Base-by-base conservation (phyloP, 1,140 invertebrate species). In the Drosophila kohkoa region DNA sequence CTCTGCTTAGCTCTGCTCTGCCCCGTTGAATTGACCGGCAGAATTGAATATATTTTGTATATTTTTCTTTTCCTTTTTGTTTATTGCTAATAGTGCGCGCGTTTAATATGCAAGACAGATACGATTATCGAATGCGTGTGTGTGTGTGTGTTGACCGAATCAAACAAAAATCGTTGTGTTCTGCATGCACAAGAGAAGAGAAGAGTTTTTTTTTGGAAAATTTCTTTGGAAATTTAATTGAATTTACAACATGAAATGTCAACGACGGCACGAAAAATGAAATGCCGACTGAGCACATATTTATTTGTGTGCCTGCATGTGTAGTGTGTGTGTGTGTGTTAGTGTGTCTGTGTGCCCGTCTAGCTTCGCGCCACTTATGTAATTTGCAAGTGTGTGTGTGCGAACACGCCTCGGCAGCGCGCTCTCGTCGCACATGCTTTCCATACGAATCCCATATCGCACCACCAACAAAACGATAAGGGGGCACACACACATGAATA, bases 21-120 rank as follows among this genome's bases (percentile, higher is more conserved):
- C 55, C 48, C 64, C 64, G 45, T 54, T 51, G 45, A 7, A 13
- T 45, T 38, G 35, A 5, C 51, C 57, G 62, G 48, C 28, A 32
- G 49, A 66, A 69, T 75, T 75, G 64, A 75, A 49, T 75, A 46
- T 45, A 38, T 25, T 25, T 25, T 25, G 20, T 25, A 4, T 25
- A 20, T 20, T 20, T 20, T 43, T 51, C 8, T 64, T 52, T 64
- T 16, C 20, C 20, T 25, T 28, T 48, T 28, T 46, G 7, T 68
- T 63, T 63, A 60, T 67, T 35, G 49, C 60, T 59, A 58, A 48
- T 57, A 38, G 8, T 59, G 15, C 20, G 20, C 20, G 4, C n/a
- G 15, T 35, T 64, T 79, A 75, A 63, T 79, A 88, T 88, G 77
- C 77, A 77, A 88, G 80, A 60, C 60, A 64, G 57, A 52, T 43